phyloP scores from a whole-genome alignment of 2,888 invertebrate genomes.

The Chloroclysta siterata region DNA sequence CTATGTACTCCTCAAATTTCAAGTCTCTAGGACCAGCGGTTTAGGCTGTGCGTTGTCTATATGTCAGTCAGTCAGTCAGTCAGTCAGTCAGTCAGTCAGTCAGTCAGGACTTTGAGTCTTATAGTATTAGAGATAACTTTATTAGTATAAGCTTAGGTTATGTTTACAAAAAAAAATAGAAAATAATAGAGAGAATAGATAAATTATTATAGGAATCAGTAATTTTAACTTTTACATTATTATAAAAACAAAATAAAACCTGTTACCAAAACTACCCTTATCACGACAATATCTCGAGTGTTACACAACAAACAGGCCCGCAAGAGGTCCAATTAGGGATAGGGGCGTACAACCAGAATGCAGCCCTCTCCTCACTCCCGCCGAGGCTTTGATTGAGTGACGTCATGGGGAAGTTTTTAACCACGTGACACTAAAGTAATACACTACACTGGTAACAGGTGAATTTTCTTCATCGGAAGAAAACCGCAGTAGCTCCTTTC shows the following conservation, averaged over 20 bases:
- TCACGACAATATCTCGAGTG: slow-evolving; percentile 6
- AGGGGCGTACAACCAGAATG: slow-evolving; percentile 25
- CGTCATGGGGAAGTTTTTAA: slow-evolving; percentile 16
- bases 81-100: too few relatives aligned
- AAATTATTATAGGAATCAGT: too few relatives aligned
- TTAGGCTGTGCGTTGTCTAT: too few relatives aligned
- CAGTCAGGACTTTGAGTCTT: too few relatives aligned
- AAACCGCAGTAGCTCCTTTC: neutral
- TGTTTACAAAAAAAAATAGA: too few relatives aligned
- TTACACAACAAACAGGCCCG: slow-evolving; percentile 23
- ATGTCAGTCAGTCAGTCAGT: too few relatives aligned
- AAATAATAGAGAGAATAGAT: too few relatives aligned
- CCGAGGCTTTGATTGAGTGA: slow-evolving; percentile 28
- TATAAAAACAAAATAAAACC: neutral
- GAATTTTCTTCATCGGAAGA: neutral
- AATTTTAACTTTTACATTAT: neutral
- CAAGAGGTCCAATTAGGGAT: slow-evolving; percentile 36
- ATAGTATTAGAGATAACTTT: too few relatives aligned
- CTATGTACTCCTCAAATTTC: too few relatives aligned
- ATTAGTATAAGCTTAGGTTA: too few relatives aligned
- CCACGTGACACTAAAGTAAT: neutral
- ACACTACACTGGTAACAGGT: neutral
- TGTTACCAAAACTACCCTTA: neutral
- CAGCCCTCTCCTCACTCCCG: slow-evolving; percentile 16
- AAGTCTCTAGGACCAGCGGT: too few relatives aligned